Evolutionary conservation across 2,113 vertebrate genomes (phyloP).

Genomic region (Stomatorhinus ivindoensis): DNA sequence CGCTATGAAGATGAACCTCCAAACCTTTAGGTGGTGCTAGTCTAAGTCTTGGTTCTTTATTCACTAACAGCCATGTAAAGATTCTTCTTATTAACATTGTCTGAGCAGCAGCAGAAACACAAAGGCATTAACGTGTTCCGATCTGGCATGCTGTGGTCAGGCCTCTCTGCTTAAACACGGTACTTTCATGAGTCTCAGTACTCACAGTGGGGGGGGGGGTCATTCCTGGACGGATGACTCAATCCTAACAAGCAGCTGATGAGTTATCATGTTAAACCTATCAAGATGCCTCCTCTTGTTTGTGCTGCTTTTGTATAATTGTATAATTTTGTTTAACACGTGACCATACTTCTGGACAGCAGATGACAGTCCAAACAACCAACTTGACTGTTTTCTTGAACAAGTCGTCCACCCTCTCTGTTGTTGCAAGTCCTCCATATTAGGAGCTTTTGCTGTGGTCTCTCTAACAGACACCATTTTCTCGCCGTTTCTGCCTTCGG

Average conservation of each 20-base stretch:
- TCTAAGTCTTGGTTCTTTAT: not conserved
- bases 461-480: not conserved
- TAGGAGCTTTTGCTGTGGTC: not conserved
- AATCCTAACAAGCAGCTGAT: not conserved
- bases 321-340: not conserved
- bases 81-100: not conserved
- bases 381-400: not conserved
- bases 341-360: not conserved
- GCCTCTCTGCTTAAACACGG: not conserved
- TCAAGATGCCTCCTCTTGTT: not conserved
- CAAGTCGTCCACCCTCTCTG: not conserved
- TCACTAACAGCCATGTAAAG: not conserved
- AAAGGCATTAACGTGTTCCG: not conserved
- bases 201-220: not conserved
- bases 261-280: not conserved
- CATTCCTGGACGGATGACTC: not conserved
- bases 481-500: not conserved
- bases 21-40: not conserved
- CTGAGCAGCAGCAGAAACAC: not conserved
- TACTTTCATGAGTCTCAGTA: not conserved
- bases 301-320: not conserved
- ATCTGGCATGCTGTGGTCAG: not conserved
- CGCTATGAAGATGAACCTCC: not conserved
- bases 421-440: not conserved
- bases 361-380: not conserved